Conservation (phyloP, 2,113 vertebrate species). For the Bujurquina vittata region DNA sequence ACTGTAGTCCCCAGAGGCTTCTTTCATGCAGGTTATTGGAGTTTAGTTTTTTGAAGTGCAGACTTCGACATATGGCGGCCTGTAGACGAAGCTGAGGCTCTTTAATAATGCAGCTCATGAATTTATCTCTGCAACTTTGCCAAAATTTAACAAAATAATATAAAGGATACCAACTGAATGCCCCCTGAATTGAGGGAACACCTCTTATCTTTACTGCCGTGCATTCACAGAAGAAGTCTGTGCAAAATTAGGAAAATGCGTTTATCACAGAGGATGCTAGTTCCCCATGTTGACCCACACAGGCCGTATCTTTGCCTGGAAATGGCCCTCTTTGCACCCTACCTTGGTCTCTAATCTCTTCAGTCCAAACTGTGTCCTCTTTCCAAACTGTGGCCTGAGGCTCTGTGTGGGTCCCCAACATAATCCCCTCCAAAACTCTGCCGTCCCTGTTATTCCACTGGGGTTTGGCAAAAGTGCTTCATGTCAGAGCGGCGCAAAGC, state of each 20-base stretch:
- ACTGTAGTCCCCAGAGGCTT: constrained; percentile 49
- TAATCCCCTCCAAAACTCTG: constrained; percentile 74
- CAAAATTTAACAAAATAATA: constrained; percentile 38
- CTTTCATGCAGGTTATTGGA: constrained; percentile 61
- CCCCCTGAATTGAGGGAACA: not conserved
- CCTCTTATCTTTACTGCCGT: constrained; percentile 42
- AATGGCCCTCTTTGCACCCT: constrained; percentile 37
- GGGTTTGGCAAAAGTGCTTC: constrained; percentile 64
- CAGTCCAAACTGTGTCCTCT: constrained; percentile 69
- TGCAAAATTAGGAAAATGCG: constrained; percentile 24
- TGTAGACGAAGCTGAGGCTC: constrained; percentile 6
- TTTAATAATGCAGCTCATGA: constrained; percentile 55
- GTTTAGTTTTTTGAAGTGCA: constrained; percentile 27
- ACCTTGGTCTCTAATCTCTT: constrained; percentile 76
- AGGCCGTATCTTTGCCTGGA: constrained; percentile 30
- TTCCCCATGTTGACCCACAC: constrained; percentile 32
- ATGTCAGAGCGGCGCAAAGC: constrained; percentile 35
- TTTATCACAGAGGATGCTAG: constrained; percentile 23
- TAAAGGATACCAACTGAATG: constrained; percentile 8
- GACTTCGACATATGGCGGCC: constrained; percentile 44
- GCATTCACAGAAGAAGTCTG: constrained; percentile 25
- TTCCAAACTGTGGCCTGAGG: constrained; percentile 76
- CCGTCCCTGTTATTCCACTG: constrained; percentile 63
- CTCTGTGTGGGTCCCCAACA: constrained; percentile 63
- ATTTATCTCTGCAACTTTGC: constrained; percentile 42